Conservation (phyloP, 2,113 vertebrate species). For the Alaudala cheleensis region DNA sequence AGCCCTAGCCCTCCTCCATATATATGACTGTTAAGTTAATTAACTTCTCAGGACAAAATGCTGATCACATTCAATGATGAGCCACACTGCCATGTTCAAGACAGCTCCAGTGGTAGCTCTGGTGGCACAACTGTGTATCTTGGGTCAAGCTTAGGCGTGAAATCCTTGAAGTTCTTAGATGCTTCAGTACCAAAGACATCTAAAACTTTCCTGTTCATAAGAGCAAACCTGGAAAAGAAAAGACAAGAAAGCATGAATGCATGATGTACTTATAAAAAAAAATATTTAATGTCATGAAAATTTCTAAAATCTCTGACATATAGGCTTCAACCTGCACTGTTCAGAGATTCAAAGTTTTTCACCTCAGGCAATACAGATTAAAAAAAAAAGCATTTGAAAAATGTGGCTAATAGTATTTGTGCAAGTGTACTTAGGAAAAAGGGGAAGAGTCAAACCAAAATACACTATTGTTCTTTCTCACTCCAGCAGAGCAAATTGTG, state of each 20-base stretch:
- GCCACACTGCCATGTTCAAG: constrained; percentile 64
- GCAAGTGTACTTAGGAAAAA: neutral
- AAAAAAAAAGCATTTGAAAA: neutral
- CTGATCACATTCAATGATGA: constrained; percentile 42
- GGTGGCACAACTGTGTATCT: constrained; percentile 77
- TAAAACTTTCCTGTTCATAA: constrained; percentile 92
- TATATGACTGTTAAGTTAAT: constrained; percentile 63
- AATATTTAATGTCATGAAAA: neutral
- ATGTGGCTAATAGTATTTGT: neutral
- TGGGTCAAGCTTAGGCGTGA: constrained; percentile 88
- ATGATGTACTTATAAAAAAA: neutral
- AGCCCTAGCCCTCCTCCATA: constrained; percentile 57
- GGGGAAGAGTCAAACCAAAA: neutral
- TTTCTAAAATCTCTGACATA: neutral
- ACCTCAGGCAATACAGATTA: neutral
- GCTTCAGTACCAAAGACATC: constrained; percentile 93
- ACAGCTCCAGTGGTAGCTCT: constrained; percentile 77
- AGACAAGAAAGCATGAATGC: neutral
- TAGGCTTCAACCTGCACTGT: neutral
- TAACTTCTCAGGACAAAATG: constrained; percentile 67
- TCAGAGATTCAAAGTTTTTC: neutral
- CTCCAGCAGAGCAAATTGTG: neutral
- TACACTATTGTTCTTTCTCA: neutral
- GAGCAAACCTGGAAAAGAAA: constrained; percentile 82
- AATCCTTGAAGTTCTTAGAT: constrained; percentile 88